Evolutionary conservation across 2,888 invertebrate species (phyloP), one percentile per base, ranked within the genome.

Genomic region (Rugalucina vietnamica): DNA sequence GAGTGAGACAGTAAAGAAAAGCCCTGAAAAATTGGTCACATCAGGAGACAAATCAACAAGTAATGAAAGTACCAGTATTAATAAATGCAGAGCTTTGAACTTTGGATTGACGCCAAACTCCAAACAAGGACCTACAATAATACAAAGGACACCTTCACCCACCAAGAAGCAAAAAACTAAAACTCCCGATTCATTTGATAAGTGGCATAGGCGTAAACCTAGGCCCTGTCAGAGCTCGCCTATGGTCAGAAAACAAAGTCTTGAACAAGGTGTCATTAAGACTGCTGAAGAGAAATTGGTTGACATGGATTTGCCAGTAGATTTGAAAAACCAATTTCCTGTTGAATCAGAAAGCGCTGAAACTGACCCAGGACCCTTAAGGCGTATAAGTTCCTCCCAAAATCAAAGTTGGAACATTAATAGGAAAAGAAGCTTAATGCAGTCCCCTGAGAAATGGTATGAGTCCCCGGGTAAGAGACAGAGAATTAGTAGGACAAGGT

Each of bases 161-260:
- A 70, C 74, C 24, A 74, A 76, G 29, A 89, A 87, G 69, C 79
- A 77, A 37, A 78, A 70, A n/a, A 79, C 82, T 14, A 89, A 80
- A 75, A 91, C 91, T 37, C 90, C 91, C 18, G 91, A 89, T 32
- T 90, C 90, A 24, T 87, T 91, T 73, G 89, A 91, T 73, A 91
- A 89, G 54, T 92, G 91, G 91, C 90, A 88, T 24, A 76, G 91
- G 36, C 84, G 89, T 36, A 92, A 91, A 84, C 82, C 84, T 12
- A 75, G 86, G 10, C 73, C 74, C 29, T 79, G 70, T 1, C 85
- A 85, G 50, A 27, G 24, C n/a, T 86, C 88, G 29, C 86, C 88
- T 14, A 50, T 79, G 27, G 39, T 50, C 8, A 49, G 24, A 14
- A 84, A 87, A 75, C 12, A 34, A 34, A 37, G 36, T 10, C 49